Evolutionary conservation across 2,797 vertebrate genomes (phyloP), one percentile per base, ranked within the genome.

Genomic region (Eurystomus glaucurus): DNA sequence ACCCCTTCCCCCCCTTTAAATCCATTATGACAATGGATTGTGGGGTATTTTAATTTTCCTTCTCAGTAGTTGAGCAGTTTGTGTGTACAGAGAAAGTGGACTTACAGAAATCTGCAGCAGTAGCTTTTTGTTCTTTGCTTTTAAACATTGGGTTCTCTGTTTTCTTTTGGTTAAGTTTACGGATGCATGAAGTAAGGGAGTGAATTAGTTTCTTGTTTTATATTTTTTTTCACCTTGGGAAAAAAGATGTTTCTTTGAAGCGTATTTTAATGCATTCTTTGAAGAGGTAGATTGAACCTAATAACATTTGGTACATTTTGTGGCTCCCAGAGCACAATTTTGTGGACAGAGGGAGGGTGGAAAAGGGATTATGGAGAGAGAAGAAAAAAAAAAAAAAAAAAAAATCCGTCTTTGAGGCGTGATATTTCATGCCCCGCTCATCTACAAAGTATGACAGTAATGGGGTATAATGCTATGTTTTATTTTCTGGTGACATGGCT

Each of bases 71-170:
- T 93, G 95, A 99, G 98, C 98, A 98, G 98, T 99, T 98, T 99
- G 98, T 98, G 98, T 98, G 98, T 99, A 99, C 98, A 99, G 98
- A 99, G 98, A 99, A 98, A 98, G 99, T 97, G 98, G 98, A 98
- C 98, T 98, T 98, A 98, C 87, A 97, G 90, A 98, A 98, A 97
- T 95, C 96, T 96, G 97, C 97, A 97, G 98, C 98, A 97, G 98
- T 98, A 98, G 98, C 9, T 52, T 52, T 37, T 97, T 97, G 97
- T 98, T 90, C 96, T 98, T 98, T 98, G 97, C 98, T 99, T 98
- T 99, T 97, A 97, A 98, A 96, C 95, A 94, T 98, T 88, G 94
- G 92, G 71, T 83, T 85, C 97, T 95, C 94, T 95, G 96, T 98
- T 98, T 97, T 97, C 97, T 98, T 98, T 98, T 97, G 96, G 95